Evolutionary conservation across 2,888 invertebrate species (phyloP).

Genomic region (Agonopterix subpropinquella): DNA sequence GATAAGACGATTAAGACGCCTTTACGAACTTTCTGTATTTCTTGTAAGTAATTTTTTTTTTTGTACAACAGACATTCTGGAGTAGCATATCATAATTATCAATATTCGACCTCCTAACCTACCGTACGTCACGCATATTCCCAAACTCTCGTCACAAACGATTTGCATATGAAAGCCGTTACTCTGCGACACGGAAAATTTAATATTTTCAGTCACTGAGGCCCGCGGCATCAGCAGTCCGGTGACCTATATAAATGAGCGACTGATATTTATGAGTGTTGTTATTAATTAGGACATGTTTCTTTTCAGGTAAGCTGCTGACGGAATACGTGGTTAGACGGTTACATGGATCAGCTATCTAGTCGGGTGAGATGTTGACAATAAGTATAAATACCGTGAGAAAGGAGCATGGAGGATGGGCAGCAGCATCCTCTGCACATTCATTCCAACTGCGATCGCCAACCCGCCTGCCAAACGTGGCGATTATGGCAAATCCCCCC

Average conservation of each 20-base stretch:
- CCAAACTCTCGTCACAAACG: slow-evolving; percentile 10
- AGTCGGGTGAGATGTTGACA: background rate
- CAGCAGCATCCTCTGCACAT: too few species aligned
- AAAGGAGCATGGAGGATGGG: too few species aligned
- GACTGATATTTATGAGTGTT: background rate
- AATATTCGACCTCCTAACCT: too few species aligned
- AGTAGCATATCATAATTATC: too few species aligned
- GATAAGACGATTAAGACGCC: too few species aligned
- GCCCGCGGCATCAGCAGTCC: slow-evolving; percentile 35
- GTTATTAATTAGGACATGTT: slow-evolving; percentile 9
- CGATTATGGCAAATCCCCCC: too few species aligned
- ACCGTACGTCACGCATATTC: slow-evolving; percentile 13
- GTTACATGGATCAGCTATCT: background rate
- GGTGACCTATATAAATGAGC: slow-evolving; percentile 53
- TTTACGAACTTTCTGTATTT: too few species aligned
- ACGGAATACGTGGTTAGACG: background rate
- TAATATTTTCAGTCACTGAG: slow-evolving; percentile 61
- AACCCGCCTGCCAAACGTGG: too few species aligned
- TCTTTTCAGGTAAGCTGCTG: slow-evolving; percentile 38
- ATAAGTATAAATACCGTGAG: too few species aligned
- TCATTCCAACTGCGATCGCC: too few species aligned
- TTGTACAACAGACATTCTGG: too few species aligned
- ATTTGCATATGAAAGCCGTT: slow-evolving; percentile 69
- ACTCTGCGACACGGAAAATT: slow-evolving; percentile 62
- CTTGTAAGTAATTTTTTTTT: too few species aligned